phyloP scores from a whole-genome alignment of 1,140 invertebrate species.

The Cotesia glomerata region DNA sequence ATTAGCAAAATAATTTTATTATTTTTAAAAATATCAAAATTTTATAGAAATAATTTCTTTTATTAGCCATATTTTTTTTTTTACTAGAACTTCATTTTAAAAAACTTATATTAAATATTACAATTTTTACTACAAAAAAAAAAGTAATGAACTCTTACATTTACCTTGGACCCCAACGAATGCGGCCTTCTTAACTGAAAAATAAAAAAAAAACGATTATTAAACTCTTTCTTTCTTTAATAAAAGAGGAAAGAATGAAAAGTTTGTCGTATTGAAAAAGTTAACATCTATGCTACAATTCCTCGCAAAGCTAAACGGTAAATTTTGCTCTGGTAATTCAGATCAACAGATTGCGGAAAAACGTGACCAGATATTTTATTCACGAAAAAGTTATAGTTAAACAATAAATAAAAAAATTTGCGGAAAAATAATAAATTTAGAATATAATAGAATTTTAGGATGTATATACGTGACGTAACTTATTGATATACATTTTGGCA shows the following conservation, averaged over 20 bases:
- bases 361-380: background rate
- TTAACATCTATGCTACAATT: background rate
- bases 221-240: constrained; percentile 7
- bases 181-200: constrained; percentile 59
- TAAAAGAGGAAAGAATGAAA: background rate
- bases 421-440: no score
- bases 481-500: no score
- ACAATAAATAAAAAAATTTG: no score
- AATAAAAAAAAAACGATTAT: constrained; percentile 37
- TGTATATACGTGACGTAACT: no score
- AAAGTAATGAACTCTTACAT: background rate
- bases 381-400: no score
- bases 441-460: no score
- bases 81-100: background rate
- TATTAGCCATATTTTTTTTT: no score
- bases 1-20: no score
- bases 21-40: no score
- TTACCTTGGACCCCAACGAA: constrained; percentile 55
- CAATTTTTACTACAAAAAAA: background rate
- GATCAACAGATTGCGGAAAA: constrained; percentile 14
- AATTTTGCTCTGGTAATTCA: background rate
- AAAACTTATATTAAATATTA: background rate
- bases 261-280: no score
- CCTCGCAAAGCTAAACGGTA: background rate
- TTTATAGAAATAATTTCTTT: no score